Percentiles rank a stretch among this genome's conserved stretches.
Evolutionary conservation across 1,140 invertebrate species (phyloP).

Genomic region (Orchestia grillus): DNA sequence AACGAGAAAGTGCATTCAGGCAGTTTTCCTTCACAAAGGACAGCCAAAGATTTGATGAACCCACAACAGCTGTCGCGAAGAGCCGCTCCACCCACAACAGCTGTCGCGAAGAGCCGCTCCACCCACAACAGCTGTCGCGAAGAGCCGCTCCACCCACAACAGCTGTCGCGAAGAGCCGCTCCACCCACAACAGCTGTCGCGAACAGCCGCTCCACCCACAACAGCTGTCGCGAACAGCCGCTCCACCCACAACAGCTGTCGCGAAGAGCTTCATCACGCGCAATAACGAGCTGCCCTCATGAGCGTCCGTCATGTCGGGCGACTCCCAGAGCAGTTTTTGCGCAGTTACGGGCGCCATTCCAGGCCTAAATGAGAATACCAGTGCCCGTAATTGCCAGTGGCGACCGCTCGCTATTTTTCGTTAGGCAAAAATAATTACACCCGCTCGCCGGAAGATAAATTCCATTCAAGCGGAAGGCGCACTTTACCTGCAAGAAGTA

Average conservation of each 20-base stretch:
- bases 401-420: background rate
- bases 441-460: background rate
- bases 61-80: background rate
- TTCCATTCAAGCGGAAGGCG: background rate
- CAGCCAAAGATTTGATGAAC: no score
- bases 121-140: background rate
- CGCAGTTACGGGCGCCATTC: background rate
- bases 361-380: slow-evolving; percentile 13
- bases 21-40: no score
- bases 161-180: background rate
- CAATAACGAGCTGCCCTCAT: background rate
- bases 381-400: background rate
- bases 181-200: background rate
- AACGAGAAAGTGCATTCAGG: no score
- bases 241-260: background rate
- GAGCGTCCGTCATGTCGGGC: background rate
- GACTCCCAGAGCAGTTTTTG: background rate
- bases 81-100: background rate
- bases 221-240: background rate
- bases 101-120: background rate
- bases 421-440: background rate
- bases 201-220: background rate
- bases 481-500: background rate
- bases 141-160: background rate
- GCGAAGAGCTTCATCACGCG: background rate